These are phyloP conservation scores for Andrena trimmerana DNA, from an alignment of 2,888 invertebrate species.

Conservation along the genomic window DNA sequence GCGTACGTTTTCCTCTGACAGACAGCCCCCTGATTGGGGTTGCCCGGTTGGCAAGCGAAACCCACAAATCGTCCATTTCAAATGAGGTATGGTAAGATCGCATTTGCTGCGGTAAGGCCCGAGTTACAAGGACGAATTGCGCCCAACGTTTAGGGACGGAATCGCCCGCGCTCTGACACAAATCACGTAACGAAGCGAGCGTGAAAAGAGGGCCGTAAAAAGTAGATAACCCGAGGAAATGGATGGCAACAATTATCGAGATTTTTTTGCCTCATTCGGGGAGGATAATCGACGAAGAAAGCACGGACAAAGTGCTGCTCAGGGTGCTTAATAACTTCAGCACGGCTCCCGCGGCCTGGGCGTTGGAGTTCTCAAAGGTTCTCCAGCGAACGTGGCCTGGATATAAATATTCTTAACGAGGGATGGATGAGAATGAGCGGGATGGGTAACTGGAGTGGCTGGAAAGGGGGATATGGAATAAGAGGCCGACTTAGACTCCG, in stretches of 20 bases:
- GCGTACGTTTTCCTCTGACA: slow-evolving; percentile 45
- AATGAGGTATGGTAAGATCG: slow-evolving; percentile 49
- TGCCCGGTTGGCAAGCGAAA: slow-evolving; percentile 36
- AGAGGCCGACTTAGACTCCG: slow-evolving; percentile 52
- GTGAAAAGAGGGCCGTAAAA: background rate
- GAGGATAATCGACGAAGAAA: slow-evolving; percentile 41
- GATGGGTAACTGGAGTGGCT: slow-evolving; percentile 37
- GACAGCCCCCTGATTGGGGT: slow-evolving; percentile 34
- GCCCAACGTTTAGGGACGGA: background rate
- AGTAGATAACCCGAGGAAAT: background rate
- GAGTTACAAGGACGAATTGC: background rate
- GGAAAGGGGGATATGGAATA: slow-evolving; percentile 63
- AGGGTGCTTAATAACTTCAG: slow-evolving; percentile 59
- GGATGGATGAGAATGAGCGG: slow-evolving; percentile 64
- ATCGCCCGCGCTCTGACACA: background rate
- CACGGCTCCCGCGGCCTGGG: slow-evolving; percentile 42
- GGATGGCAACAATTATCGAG: slow-evolving; percentile 30
- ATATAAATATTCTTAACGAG: slow-evolving; percentile 80
- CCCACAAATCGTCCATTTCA: slow-evolving; percentile 56
- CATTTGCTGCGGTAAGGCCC: slow-evolving; percentile 29
- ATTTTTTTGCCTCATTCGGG: slow-evolving; percentile 8
- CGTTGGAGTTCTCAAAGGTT: slow-evolving; percentile 68
- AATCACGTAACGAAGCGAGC: slow-evolving; percentile 20
- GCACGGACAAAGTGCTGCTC: slow-evolving; percentile 24
- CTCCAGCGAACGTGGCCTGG: slow-evolving; percentile 80